Evolutionary conservation across 2,113 vertebrate genomes (phyloP).

Genomic region (Sapajus apella): DNA sequence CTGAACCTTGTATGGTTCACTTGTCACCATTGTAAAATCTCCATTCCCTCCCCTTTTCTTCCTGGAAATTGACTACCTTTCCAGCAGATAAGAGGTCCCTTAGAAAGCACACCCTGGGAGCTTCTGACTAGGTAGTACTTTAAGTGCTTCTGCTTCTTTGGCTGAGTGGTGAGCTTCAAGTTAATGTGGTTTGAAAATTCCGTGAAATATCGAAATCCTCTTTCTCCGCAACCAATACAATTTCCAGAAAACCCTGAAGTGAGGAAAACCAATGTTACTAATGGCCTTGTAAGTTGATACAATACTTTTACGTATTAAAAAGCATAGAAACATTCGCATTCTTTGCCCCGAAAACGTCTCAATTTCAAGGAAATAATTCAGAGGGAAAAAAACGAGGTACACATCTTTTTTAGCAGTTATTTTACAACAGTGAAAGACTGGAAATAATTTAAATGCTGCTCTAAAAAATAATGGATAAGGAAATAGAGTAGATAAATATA

Average conservation of each 20-base stretch:
- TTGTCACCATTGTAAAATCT: neutral
- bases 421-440: slow-evolving; percentile 1
- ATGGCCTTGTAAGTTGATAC: neutral
- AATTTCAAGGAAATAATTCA: slow-evolving; percentile 32
- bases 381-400: neutral
- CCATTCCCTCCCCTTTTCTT: neutral
- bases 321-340: slow-evolving; percentile 28
- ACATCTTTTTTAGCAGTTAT: slow-evolving; percentile 22
- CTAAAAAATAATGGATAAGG: neutral
- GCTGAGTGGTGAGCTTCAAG: slow-evolving; percentile 98
- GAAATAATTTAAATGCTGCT: slow-evolving; percentile 13
- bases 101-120: slow-evolving; percentile 95
- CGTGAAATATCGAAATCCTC: slow-evolving; percentile 98
- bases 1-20: neutral
- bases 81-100: slow-evolving; percentile 98
- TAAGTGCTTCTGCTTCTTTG: slow-evolving; percentile 99
- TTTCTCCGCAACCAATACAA: slow-evolving; percentile 98
- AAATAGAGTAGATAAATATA: too few relatives aligned
- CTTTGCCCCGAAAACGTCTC: neutral
- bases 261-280: slow-evolving; percentile 40
- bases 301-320: neutral
- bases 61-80: slow-evolving; percentile 88
- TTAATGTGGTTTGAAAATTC: slow-evolving; percentile 99
- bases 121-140: slow-evolving; percentile 99
- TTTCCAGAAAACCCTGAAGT: slow-evolving; percentile 97